Evolutionary conservation across 1,140 invertebrate species (phyloP), one percentile per base, ranked within the genome.

Genomic region (Hetaerina americana): DNA sequence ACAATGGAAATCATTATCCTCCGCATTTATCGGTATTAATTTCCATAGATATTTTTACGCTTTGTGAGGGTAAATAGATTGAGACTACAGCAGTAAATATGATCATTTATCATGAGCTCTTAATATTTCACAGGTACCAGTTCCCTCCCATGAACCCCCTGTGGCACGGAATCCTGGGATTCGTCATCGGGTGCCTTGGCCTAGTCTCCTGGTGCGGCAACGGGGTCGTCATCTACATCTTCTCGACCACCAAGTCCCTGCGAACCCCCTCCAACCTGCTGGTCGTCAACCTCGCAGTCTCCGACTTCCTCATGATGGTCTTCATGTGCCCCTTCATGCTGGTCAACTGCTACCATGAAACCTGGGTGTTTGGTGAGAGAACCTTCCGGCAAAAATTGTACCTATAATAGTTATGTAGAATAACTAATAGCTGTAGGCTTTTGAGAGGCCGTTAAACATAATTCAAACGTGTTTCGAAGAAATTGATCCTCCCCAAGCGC

Each of bases 301-400:
- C 90, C 10, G 93, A 96, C 78, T 93, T 95, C 77, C 80, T 89
- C 49, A 95, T 96, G 90, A 95, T 95, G 92, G 83, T 89, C 71
- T 81, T 81, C 71, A 92, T 93, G 89, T 87, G 89, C 74, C 91
- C 92, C 26, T 85, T 91, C 72, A 93, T 94, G 91, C 87, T 92
- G 27, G 86, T 93, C 73, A 95, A 92, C 81, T 92, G 92, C 79
- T 93, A 92, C 77, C 86, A 90, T 75, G 91, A 94, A 82, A 94
- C 92, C 10, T 95, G 92, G 93, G 86, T 92, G 67, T 85, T 92
- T 70, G 92, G 87, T 88, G 77, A 80, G 77, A 77, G 12, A 12
- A 12, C 49, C 49, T 22, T 27, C n/a, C n/a, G n/a, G n/a, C n/a
- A n/a, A n/a, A n/a, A n/a, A n/a, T n/a, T n/a, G n/a, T n/a, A n/a